Base-by-base conservation (phyloP, 2,888 invertebrate genomes). In the Patella pellucida region DNA sequence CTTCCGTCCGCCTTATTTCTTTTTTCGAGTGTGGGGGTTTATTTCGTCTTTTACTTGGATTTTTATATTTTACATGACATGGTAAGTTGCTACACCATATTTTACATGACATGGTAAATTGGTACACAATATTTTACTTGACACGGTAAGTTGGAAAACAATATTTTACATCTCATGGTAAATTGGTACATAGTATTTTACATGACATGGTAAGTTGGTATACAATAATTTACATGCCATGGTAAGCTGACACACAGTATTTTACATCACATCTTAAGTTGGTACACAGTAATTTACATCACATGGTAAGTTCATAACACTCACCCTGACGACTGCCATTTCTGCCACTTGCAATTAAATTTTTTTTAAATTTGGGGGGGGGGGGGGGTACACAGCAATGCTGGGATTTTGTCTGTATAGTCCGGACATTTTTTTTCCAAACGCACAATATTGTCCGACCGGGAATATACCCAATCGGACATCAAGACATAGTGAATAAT, bases 201-300 rank as follows among this genome's bases (percentile, higher is more conserved):
- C 31, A 41, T 41, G 3, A 41, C 7, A 41, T 41, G 31, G 31
- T 41, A 41, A 41, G 31, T 3, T 41, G 31, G 31, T 5, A 41
- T 0, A 41, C 31, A 41, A 41, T 41, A 41, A 5, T 5, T 41
- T n/a, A 62, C 19, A 62, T 62, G 5, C 3, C 19, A 62, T 90
- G 99, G 99, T 0, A 96, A 97, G 84, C 92, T 98, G 0, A 92
- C 99, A 51, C 93, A 94, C 80, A 99, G 99, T 0, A 97, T 96
- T 89, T 94, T 96, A 0, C 92, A 94, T 75, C 97, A 99, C 84
- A 97, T 99, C 86, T 92, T 93, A 83, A 83, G 88, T 78, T 19
- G n/a, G 4, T 41, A 41, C 31, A 41, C 5, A 5, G 5, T 14
- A n/a, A 70, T 12, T 52, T n/a, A 71, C 50, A 50, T 51, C 5